Conservation (phyloP, 2,113 vertebrate species). For the Anoplopoma fimbria region DNA sequence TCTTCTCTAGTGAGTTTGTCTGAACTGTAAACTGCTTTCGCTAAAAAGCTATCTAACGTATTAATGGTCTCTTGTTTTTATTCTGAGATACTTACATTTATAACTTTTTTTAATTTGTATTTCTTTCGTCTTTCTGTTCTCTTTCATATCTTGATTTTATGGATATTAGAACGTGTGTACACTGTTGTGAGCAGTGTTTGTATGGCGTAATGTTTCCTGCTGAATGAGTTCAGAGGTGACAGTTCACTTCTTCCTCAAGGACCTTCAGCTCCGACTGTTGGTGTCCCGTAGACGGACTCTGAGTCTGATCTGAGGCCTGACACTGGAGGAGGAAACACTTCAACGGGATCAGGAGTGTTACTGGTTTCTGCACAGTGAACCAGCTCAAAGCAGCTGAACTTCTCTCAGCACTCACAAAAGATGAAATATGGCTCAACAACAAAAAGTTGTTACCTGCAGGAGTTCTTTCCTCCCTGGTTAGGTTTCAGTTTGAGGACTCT, state of each 20-base stretch:
- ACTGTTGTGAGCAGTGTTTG: no score
- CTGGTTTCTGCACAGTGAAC: neutral
- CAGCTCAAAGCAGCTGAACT: neutral
- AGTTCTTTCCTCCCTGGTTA: neutral
- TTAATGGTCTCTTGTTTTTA: no score
- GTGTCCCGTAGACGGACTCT: neutral
- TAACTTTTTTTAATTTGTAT: no score
- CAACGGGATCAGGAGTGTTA: neutral
- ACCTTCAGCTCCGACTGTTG: neutral
- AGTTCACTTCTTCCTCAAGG: neutral
- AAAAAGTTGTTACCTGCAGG: slow-evolving; percentile 3
- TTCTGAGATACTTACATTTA: no score
- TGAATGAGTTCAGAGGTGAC: no score
- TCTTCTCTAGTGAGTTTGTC: no score
- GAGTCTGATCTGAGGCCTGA: slow-evolving; percentile 8
- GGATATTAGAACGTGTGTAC: no score
- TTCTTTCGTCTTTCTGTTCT: no score
- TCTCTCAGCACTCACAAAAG: neutral
- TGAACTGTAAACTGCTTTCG: no score
- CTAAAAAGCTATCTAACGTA: no score
- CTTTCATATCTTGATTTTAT: no score
- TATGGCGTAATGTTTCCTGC: no score
- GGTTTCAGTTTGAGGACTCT: slow-evolving; percentile 2
- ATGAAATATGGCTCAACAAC: slow-evolving; percentile 21
- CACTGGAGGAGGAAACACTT: neutral